These are phyloP conservation scores for Papilio aristodemus DNA, from an alignment of 1,140 invertebrate genomes.

Conservation along the genomic window DNA sequence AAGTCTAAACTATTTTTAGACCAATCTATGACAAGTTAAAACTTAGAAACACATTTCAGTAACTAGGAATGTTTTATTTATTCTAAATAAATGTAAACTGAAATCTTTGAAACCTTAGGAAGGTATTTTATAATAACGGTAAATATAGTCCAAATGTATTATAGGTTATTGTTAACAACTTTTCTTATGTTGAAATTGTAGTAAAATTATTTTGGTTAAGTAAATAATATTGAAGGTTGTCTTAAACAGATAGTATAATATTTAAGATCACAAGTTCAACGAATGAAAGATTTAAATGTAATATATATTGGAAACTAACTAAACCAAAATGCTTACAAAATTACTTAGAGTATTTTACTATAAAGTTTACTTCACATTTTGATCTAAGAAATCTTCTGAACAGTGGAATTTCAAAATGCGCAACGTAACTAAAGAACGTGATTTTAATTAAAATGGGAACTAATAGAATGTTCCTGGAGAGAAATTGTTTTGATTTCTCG, in stretches of 20 bases:
- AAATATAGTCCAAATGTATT: too few species aligned
- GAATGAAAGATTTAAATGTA: background rate
- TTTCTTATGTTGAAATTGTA: too few species aligned
- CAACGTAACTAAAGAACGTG: background rate
- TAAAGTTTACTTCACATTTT: background rate
- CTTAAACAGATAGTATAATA: too few species aligned
- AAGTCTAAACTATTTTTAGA: background rate
- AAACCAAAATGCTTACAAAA: background rate
- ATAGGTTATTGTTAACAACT: too few species aligned
- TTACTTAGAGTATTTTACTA: background rate
- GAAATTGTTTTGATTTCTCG: background rate
- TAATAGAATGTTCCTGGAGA: background rate
- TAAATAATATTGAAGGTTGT: too few species aligned
- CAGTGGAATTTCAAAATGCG: conserved; percentile 1
- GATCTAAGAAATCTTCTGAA: background rate
- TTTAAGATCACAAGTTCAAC: too few species aligned
- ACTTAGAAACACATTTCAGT: too few species aligned
- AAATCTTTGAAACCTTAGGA: too few species aligned
- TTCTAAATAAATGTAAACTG: too few species aligned
- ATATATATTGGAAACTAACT: background rate
- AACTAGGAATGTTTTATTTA: too few species aligned
- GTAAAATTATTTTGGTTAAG: too few species aligned
- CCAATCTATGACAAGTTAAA: background rate
- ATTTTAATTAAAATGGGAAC: background rate
- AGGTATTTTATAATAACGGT: too few species aligned